These are phyloP conservation scores for Peromyscus californicus DNA, from an alignment of 2,113 vertebrate genomes.

Conservation along the genomic window DNA sequence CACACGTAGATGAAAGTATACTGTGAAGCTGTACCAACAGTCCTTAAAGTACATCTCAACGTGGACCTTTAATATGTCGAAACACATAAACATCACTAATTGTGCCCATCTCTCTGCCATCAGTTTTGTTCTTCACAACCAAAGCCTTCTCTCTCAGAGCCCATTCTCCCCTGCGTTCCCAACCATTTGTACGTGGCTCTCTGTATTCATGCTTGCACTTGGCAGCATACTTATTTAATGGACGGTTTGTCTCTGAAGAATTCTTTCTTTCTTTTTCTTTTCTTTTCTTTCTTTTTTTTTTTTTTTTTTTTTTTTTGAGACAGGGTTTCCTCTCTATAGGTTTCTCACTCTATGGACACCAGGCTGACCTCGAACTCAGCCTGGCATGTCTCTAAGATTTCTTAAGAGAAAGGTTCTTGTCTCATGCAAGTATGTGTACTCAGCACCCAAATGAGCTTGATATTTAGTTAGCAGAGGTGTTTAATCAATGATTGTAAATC, in stretches of 20 bases:
- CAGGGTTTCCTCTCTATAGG: not conserved
- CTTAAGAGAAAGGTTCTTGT: conserved; percentile 50
- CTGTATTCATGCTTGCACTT: not conserved
- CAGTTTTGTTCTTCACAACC: conserved; percentile 43
- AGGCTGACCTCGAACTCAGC: not conserved
- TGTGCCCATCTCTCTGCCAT: not conserved
- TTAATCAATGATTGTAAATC: conserved; percentile 40
- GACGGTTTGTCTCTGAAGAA: conserved; percentile 19
- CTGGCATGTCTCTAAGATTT: conserved; percentile 33
- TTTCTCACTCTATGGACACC: not conserved
- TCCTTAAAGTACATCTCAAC: conserved; percentile 2
- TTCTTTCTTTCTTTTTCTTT: not conserved
- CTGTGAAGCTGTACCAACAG: not conserved
- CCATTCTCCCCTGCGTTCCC: not conserved
- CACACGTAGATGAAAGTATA: not conserved
- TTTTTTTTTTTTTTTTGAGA: not conserved
- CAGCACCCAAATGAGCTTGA: not conserved
- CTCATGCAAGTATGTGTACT: not conserved
- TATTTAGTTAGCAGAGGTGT: conserved; percentile 26
- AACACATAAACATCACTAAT: not conserved
- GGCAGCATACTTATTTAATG: conserved; percentile 41
- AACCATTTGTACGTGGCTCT: not conserved
- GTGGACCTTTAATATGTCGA: not conserved
- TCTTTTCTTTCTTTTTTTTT: not conserved
- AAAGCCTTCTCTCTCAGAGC: not conserved